Evolutionary conservation across 2,797 vertebrate species (phyloP), one percentile per base, ranked within the genome.

Genomic region (Erpetoichthys calabaricus): DNA sequence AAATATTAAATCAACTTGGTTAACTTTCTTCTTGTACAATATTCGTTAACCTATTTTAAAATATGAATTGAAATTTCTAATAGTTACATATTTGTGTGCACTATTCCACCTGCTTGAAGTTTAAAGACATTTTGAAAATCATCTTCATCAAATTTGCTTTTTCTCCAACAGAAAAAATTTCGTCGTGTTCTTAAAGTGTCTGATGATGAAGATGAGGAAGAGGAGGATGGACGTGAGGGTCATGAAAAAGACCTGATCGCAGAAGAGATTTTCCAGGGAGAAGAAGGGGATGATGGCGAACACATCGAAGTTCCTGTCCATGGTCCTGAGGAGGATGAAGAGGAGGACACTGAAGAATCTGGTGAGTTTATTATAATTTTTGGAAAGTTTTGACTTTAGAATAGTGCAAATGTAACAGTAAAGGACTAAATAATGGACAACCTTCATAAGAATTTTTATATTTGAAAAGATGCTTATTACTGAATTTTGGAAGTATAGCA

Each of bases 181-280:
- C 88, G 92, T 10, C 91, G 96, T 44, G 88, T 99, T 51, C 89
- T 89, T 71, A 97, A 90, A 55, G 91, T 98, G 83, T 94, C 93
- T 0, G 95, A 98, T 46, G 95, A 99, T n/a, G 95, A 97, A 60
- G 95, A 95, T 0, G 91, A 98, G 0, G 93, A 98, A 4, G 95
- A 97, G 10, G 93, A 87, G 44, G 86, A 89, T 50, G 82, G 82
- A 44, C 85, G 87, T 49, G 85, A 89, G 42, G 86, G 85, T 5
- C 85, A 89, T 0, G 86, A 95, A 63, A 99, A 97, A 70, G 94
- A 96, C 70, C 70, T 90, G 62, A 98, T 99, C 50, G 94, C 93
- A 1, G 94, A 92, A 60, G 93, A 97, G 69, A 98, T 99, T 70
- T 99, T 99, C 71, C 91, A 94, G 47, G 90, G 79, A 0, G 94